Evolutionary conservation across 2,888 invertebrate species (phyloP), one percentile per base, ranked within the genome.

Genomic region (Rhagium mordax): DNA sequence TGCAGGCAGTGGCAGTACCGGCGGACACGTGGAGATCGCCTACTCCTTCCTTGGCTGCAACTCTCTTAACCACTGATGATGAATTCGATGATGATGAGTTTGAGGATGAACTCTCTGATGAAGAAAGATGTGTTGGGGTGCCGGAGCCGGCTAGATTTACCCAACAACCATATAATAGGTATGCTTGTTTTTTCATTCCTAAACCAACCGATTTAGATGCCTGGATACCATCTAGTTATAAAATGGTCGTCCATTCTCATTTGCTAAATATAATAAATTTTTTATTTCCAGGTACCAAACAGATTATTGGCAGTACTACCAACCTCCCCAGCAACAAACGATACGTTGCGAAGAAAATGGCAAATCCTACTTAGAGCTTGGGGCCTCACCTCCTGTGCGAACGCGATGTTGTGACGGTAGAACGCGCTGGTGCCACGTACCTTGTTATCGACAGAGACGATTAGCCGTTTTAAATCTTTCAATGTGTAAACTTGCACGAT

Each of bases 391-490:
- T 21, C 81, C 81, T 13, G 82, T 86, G 76, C 80, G 86, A 72
- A 83, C 86, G 77, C 82, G 87, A 71, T 88, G 87, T 81, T 88
- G 87, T 81, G 88, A 87, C 74, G 87, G 87, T 65, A 84, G 87
- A 74, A 88, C 87, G 79, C 83, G 88, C 57, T 94, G 95, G 92
- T 95, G 95, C 87, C 93, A 94, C 84, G 93, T 94, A 76, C 94
- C 94, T 74, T 96, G 96, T 88, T 96, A 96, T 88, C 92, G 95
- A 86, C 95, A 96, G 85, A 91, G 95, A 79, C 92, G 97, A 70
- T 92, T 96, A 84, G 95, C 96, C 84, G 95, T 97, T 86, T 93
- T 97, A 87, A 96, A 97, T 87, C 91, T 97, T 79, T 97, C 96
- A 79, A 96, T 97, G 93, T 94, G 95, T 87, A 98, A 98, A 89